Base-by-base conservation (phyloP, 2,797 vertebrate genomes). In the Enteromius unitaeniatus region DNA sequence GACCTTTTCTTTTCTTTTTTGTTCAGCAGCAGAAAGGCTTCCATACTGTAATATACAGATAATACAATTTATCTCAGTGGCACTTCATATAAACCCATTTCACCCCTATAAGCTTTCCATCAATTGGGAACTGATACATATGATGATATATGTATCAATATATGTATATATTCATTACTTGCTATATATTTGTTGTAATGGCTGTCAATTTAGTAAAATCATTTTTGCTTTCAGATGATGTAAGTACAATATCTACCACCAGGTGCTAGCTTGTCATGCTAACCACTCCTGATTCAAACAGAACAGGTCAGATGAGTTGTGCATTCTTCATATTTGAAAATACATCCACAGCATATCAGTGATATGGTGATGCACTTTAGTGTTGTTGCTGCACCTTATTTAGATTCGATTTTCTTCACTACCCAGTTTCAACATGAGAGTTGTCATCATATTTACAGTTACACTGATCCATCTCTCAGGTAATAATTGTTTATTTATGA, bases 361-460 rank as follows among this genome's bases (percentile, higher is more conserved):
- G n/a, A n/a, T n/a, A n/a, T n/a, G n/a, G 6, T 47, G 42, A 42
- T 13, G n/a, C 6, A 3, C 40, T 70, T 47, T 9, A 17, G 14
- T 70, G 42, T 17, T 28, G 3, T 49, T 10, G 26, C 70, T 49
- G 45, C 2, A 19, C 7, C 31, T 3, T 21, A 19, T 28, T 49
- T 17, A 31, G 26, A 47, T 49, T 17, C 21, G 26, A 47, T 17
- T 47, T 6, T 51, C 5, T 34, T 3, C 9, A 6, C 9, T 26
- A 28, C 3, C 17, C 13, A 74, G 26, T 2, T 21, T 37, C 37
- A 76, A n/a, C 62, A 85, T 84, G 81, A 78, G 26, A 14, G 49
- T 37, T 40, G 7, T 72, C 51, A 78, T 87, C 51, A 31, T 23
- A 21, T 49, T 84, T 31, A 51, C 53, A 53, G n/a, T 51, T 55